Conservation (phyloP, 64 coral and sea anemone species). For the Actinia equina region DNA sequence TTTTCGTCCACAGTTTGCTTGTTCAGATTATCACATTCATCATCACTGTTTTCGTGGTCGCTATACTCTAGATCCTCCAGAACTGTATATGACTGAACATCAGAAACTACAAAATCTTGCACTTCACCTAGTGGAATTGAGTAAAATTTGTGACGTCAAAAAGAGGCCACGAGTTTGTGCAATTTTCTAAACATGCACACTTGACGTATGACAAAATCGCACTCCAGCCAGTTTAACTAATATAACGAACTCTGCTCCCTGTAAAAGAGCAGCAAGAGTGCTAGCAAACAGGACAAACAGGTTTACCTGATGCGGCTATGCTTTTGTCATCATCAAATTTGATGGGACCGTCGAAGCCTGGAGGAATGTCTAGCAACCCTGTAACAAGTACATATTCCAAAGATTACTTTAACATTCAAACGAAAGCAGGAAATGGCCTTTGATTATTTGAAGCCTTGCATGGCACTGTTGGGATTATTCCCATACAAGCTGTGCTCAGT, state of each 20-base stretch:
- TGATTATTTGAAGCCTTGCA: too few species aligned
- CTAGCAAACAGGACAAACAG: background rate
- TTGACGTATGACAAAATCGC: too few species aligned
- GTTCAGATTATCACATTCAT: background rate
- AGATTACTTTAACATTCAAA: background rate
- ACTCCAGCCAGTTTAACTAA: background rate
- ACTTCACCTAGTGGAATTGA: background rate
- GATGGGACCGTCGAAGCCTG: background rate
- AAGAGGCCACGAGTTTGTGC: too few species aligned
- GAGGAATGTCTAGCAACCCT: conserved; percentile 19
- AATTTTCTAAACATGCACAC: too few species aligned
- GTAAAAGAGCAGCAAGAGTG: background rate
- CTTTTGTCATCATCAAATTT: background rate
- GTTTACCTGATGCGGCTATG: background rate
- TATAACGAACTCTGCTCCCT: background rate
- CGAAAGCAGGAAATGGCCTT: too few species aligned
- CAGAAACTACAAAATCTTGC: conserved; percentile 28
- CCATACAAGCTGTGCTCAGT: too few species aligned
- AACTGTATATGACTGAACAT: conserved; percentile 7
- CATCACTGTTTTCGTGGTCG: conserved; percentile 45
- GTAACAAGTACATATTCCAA: background rate
- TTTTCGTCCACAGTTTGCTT: background rate
- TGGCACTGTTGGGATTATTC: too few species aligned
- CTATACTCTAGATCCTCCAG: conserved; percentile 81
- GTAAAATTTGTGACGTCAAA: too few species aligned